Evolutionary conservation across 1,140 invertebrate species (phyloP), one percentile per base, ranked within the genome.

Genomic region (Amphibalanus amphitrite): DNA sequence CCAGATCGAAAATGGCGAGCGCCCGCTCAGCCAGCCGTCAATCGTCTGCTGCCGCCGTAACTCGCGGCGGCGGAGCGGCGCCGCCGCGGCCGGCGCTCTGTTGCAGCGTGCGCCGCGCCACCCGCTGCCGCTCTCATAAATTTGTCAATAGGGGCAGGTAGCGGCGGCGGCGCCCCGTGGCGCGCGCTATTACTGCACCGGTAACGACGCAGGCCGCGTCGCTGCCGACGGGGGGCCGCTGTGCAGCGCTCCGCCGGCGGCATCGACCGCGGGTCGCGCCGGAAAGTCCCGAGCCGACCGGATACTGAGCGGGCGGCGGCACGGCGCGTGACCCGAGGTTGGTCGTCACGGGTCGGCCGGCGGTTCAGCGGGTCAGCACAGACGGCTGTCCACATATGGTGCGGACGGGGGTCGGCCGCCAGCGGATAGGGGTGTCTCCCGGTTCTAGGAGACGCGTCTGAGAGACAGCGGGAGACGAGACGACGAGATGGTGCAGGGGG

Each of bases 91-190:
- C 47, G 47, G 10, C 47, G 17, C 6, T 23, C 13, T 59, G 47
- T 59, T 59, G 47, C 47, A 59, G 47, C 10, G 47, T 20, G 33
- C 47, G 6, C 47, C 47, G 47, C 47, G 17, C 47, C 47, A 59
- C 47, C 47, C 47, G 47, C 47, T 1, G 47, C 47, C 47, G 10
- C 17, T 59, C 47, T 59, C 47, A 59, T 59, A 59, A 59, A 59
- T 59, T 59, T 59, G 47, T 59, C 47, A 59, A 59, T 59, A 59
- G 47, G 47, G 47, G 47, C 47, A 59, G 47, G 47, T 59, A 59
- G 47, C 47, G 47, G 47, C 47, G 47, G 47, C 47, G 17, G 47
- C 47, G 47, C 47, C 47, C 47, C 47, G 47, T 20, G 10, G 47
- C 47, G 47, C 13, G 47, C 47, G 47, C 47, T 59, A 59, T 59